Conservation (phyloP, 2,888 invertebrate species). For the Reticulitermes lucifugus region DNA sequence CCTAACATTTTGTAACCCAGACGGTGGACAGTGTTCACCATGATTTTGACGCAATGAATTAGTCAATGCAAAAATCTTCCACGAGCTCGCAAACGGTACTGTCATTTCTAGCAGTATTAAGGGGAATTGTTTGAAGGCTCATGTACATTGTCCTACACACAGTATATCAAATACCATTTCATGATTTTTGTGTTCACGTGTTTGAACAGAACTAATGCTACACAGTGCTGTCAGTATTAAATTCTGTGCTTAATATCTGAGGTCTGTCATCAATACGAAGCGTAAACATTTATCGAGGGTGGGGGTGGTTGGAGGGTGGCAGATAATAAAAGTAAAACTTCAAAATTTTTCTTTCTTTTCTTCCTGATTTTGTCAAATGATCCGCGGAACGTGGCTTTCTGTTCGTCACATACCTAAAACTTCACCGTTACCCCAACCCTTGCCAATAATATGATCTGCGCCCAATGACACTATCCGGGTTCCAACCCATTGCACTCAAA, state of each 20-base stretch:
- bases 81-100: too few relatives aligned
- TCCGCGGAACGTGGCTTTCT: neutral
- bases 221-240: neutral
- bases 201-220: neutral
- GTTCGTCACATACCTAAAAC: conserved; percentile 1
- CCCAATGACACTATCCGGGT: neutral
- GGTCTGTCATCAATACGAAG: neutral
- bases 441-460: conserved; percentile 7
- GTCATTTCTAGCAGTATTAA: too few relatives aligned
- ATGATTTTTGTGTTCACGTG: neutral
- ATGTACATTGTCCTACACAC: too few relatives aligned
- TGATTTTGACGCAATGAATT: too few relatives aligned
- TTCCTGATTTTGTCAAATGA: conserved; percentile 19
- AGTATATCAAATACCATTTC: too few relatives aligned
- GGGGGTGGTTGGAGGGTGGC: neutral
- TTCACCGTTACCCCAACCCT: neutral
- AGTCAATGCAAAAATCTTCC: too few relatives aligned
- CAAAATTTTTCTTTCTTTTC: neutral
- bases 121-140: too few relatives aligned
- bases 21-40: too few relatives aligned
- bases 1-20: too few relatives aligned
- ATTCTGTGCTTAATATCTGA: neutral
- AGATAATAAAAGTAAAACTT: conserved; percentile 1
- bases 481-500: conserved; percentile 18
- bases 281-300: neutral